Evolutionary conservation across 2,113 vertebrate species (phyloP), one percentile per base, ranked within the genome.

Genomic region (Crocuta crocuta): DNA sequence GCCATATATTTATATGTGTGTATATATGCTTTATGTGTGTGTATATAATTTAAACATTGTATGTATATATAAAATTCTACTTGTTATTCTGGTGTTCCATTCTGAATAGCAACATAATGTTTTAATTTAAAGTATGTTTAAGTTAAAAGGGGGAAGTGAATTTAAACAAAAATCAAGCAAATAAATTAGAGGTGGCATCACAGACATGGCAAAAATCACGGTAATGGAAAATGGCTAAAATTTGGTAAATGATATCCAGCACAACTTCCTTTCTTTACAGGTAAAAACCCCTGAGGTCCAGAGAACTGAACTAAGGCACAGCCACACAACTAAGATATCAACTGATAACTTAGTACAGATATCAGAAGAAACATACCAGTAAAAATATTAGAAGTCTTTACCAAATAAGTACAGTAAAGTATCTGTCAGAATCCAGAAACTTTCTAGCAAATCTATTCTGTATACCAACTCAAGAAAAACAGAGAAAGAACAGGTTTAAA

Each of bases 361-460:
- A 17, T 35, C 39, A 81, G 33, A 43, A 43, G 43, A 65, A 78
- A 70, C 43, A 0, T 53, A 55, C 35, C 26, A 70, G 55, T 19
- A 48, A 4, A 81, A 82, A 80, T 15, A 79, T 33, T 21, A 97
- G 85, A 95, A 88, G 12, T 84, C 12, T 80, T 89, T 92, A 43
- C 76, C 71, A 65, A 87, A 74, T n/a, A 85, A 84, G 53, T n/a
- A 66, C 63, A 73, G 33, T 35, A 66, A 92, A 85, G 31, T 28
- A 28, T 89, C 19, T n/a, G 65, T 39, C 23, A 50, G 45, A 78
- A 70, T 7, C 26, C 50, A 90, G 73, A 79, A 80, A 74, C 24
- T 78, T 16, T 13, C 45, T 61, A 81, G 23, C 43, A 79, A 63
- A n/a, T 87, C 8, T 71, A 28, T 33, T 95, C 79, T 84, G 11